Percentiles rank a stretch among this genome's conserved stretches.
Conservation (phyloP, 2,797 vertebrate genomes). For the Ceyx erithaca region DNA sequence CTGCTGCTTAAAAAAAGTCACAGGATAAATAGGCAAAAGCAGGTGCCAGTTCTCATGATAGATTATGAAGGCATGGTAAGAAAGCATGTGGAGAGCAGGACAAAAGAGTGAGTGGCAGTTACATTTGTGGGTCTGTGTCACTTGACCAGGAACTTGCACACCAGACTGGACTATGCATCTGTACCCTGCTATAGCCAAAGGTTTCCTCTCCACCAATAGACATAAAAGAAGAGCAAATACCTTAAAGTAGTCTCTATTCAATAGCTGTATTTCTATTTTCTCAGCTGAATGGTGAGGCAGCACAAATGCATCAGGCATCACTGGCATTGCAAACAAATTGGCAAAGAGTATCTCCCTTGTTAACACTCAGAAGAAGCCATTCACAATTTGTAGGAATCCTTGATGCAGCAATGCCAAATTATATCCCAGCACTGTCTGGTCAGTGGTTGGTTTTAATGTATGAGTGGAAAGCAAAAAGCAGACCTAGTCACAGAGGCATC, state of each 20-base stretch:
- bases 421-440: fast-evolving
- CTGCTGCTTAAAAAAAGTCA: neutral
- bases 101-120: neutral
- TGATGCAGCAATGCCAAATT: neutral
- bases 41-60: neutral
- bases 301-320: neutral
- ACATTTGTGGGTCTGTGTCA: neutral
- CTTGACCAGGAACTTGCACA: neutral
- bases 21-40: neutral
- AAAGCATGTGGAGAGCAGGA: neutral
- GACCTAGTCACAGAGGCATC: neutral
- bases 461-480: neutral
- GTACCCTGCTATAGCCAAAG: neutral
- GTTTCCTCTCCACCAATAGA: neutral
- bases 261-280: neutral
- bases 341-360: neutral
- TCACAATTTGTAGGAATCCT: neutral
- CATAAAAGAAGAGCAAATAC: neutral
- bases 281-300: neutral
- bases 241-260: neutral
- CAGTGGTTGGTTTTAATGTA: neutral
- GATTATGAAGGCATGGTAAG: neutral
- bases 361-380: neutral
- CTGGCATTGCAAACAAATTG: neutral
- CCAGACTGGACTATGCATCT: neutral